Evolutionary conservation across 2,888 invertebrate species (phyloP).

Genomic region (Tetranychus piercei): DNA sequence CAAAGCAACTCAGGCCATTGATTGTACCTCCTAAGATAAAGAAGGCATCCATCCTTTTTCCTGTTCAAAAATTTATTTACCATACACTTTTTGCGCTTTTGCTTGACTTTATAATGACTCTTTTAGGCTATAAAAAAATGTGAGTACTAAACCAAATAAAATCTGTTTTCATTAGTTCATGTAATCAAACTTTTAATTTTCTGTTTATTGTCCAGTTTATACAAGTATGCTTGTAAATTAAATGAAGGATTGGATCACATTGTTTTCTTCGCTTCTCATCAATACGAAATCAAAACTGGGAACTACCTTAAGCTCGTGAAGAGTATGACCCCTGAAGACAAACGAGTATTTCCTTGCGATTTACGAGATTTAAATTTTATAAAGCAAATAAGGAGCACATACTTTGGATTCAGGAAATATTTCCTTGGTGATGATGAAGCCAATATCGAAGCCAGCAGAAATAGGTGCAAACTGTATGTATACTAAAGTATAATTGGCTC

Average conservation of each 20-base stretch:
- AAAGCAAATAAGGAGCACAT: neutral
- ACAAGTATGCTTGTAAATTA: neutral
- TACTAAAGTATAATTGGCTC: neutral
- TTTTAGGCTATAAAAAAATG: slow-evolving; percentile 3
- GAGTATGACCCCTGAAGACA: neutral
- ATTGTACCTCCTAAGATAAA: neutral
- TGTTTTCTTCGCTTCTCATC: neutral
- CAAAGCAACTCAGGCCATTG: neutral
- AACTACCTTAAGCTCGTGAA: neutral
- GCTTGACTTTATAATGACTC: neutral
- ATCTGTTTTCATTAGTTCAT: neutral
- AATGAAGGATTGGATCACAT: slow-evolving; percentile 6
- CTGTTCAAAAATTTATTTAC: slow-evolving; percentile 1
- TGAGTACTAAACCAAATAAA: neutral
- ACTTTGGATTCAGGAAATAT: neutral
- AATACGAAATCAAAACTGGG: neutral
- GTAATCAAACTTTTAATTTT: neutral
- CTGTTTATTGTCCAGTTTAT: slow-evolving; percentile 1
- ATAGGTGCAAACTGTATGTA: neutral
- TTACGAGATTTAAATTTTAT: neutral
- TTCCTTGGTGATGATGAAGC: neutral
- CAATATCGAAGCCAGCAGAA: neutral
- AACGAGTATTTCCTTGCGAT: neutral
- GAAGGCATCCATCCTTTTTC: neutral
- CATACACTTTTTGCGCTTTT: neutral